Conservation (phyloP, 2,888 invertebrate genomes). For the Helicoverpa assulta region DNA sequence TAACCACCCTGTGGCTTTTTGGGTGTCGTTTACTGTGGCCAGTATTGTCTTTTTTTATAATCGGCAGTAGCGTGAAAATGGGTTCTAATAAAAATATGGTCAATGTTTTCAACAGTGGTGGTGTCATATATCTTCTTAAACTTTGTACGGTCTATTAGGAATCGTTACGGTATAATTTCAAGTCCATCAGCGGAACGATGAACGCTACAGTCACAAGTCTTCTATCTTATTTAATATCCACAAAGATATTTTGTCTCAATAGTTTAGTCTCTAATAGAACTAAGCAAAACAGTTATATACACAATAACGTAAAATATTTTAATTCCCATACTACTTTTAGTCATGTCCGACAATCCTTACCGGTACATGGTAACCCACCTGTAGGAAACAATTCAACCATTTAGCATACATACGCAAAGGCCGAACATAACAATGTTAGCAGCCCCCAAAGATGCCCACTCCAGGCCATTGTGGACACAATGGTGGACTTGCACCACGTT, state of each 20-base stretch:
- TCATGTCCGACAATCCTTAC: constrained; percentile 21
- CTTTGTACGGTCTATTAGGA: not conserved
- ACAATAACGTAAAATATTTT: too few relatives aligned
- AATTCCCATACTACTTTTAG: not conserved
- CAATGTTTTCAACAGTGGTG: constrained; percentile 20
- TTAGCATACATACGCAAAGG: constrained; percentile 85
- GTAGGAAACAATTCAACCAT: constrained; percentile 82
- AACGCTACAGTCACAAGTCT: too few relatives aligned
- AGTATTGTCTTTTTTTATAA: constrained; percentile 21
- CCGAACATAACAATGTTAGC: constrained; percentile 61
- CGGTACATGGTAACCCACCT: constrained; percentile 69
- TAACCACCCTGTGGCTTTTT: constrained; percentile 1
- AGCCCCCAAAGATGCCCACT: constrained; percentile 61
- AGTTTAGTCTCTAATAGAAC: not conserved
- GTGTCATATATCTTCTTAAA: constrained; percentile 13
- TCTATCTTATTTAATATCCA: not conserved
- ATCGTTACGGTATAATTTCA: not conserved
- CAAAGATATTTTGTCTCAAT: not conserved
- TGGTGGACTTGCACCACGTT: constrained; percentile 43
- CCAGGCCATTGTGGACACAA: constrained; percentile 55
- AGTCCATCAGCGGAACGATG: not conserved
- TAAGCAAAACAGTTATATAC: too few relatives aligned
- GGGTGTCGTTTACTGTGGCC: not conserved
- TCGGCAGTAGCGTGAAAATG: not conserved
- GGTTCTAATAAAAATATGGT: constrained; percentile 20